These are phyloP conservation scores for Hemibagrus guttatus DNA, from an alignment of 2,797 vertebrate species.

Conservation along the genomic window DNA sequence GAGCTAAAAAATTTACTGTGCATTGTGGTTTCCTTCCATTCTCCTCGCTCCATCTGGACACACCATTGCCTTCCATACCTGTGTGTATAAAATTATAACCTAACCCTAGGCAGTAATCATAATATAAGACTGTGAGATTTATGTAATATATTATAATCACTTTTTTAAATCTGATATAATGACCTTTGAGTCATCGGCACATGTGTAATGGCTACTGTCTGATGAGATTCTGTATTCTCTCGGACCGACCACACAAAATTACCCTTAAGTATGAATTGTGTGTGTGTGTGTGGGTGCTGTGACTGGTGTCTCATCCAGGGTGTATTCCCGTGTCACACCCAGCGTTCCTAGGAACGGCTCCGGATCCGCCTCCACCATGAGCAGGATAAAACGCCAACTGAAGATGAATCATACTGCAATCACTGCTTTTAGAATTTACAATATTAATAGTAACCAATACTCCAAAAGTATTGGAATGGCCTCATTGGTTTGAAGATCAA, in stretches of 20 bases:
- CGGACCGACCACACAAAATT: background rate
- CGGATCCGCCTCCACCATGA: background rate
- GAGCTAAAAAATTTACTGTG: background rate
- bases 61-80: background rate
- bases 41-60: background rate
- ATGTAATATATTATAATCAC: background rate
- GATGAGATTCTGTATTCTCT: background rate
- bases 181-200: background rate
- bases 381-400: background rate
- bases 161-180: background rate
- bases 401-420: background rate
- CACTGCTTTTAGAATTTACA: background rate
- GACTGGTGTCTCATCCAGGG: background rate
- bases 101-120: background rate
- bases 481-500: too few species aligned
- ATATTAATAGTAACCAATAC: background rate
- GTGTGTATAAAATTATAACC: background rate
- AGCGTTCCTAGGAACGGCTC: background rate
- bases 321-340: background rate
- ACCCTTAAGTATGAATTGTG: background rate
- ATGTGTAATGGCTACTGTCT: background rate
- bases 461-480: too few species aligned
- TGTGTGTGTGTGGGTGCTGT: background rate
- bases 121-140: background rate
- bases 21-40: background rate